Conservation (phyloP, 2,797 vertebrate genomes). For the Dipus sagitta region DNA sequence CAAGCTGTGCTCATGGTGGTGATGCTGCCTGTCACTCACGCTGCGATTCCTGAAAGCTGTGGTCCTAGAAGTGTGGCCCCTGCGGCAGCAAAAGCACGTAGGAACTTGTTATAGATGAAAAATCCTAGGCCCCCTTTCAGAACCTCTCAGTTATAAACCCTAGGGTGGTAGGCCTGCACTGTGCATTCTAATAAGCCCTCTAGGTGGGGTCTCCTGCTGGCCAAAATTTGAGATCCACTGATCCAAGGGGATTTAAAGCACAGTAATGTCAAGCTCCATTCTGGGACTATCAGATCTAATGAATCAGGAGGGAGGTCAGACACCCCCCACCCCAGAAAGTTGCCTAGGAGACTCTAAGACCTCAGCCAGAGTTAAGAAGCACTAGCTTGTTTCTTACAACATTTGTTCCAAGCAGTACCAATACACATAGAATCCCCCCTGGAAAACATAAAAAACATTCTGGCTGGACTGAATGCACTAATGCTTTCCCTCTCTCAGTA, state of each 20-base stretch:
- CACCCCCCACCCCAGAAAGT: background rate
- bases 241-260: background rate
- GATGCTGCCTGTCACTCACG: background rate
- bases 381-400: background rate
- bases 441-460: slow-evolving; percentile 50
- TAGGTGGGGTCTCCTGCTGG: background rate
- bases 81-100: background rate
- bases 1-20: background rate
- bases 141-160: background rate
- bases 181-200: background rate
- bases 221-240: background rate
- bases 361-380: background rate
- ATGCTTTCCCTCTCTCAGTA: slow-evolving; percentile 45
- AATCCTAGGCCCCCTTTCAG: background rate
- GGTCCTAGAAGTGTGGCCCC: background rate
- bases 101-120: background rate
- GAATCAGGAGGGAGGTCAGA: background rate
- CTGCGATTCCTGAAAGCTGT: background rate
- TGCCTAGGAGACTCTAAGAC: background rate
- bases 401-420: slow-evolving; percentile 26
- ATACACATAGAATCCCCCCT: background rate
- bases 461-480: slow-evolving; percentile 21
- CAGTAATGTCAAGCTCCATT: background rate
- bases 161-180: rapidly evolving
- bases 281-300: background rate